Percentiles rank a stretch among this genome's conserved stretches.
Evolutionary conservation across 2,113 vertebrate genomes (phyloP).

Genomic region (Gallinago undulata): DNA sequence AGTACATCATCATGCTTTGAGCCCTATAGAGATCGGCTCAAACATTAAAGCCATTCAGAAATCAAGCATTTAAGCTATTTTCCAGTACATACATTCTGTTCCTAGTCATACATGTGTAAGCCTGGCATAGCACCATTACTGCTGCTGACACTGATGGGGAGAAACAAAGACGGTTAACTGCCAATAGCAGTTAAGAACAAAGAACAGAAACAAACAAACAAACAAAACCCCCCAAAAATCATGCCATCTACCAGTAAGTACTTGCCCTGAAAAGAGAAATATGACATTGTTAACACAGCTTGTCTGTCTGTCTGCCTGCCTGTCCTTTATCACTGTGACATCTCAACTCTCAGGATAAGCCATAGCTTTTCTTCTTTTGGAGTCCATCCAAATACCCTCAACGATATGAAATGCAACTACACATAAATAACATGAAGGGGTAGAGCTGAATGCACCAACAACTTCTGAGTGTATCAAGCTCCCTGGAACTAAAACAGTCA

Average conservation of each 20-base stretch:
- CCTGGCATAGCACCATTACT: background rate
- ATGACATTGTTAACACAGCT: background rate
- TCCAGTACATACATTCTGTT: background rate
- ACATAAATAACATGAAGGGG: background rate
- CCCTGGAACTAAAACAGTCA: background rate
- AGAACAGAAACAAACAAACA: too few species aligned
- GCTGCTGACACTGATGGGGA: background rate
- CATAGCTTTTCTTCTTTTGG: background rate
- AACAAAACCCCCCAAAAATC: background rate
- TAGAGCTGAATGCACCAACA: background rate
- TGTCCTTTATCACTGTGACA: background rate
- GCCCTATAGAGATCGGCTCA: background rate
- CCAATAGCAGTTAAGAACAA: background rate
- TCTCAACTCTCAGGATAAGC: background rate
- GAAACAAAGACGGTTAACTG: background rate
- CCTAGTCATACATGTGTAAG: background rate
- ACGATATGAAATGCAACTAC: background rate
- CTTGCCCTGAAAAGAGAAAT: background rate
- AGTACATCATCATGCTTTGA: background rate
- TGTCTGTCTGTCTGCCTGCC: background rate
- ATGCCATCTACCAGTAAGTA: background rate
- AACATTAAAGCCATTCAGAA: background rate
- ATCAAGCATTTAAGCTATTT: background rate
- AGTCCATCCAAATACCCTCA: background rate
- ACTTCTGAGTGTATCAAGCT: accelerated